Conservation (phyloP, 2,113 vertebrate species). For the Neopipo cinnamomea region DNA sequence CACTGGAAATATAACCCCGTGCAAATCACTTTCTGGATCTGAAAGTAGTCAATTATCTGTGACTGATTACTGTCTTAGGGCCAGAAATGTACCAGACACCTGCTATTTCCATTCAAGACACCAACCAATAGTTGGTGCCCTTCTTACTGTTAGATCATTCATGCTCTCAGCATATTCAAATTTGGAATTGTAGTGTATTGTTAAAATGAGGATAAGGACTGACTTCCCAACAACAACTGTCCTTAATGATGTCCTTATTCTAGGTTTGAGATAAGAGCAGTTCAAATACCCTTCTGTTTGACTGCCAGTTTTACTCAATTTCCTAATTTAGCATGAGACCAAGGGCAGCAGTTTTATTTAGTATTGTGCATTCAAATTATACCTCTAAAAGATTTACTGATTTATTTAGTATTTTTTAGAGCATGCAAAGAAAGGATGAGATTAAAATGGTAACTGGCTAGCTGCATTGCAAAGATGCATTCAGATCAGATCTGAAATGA, state of each 20-base stretch:
- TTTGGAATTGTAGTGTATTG: conserved; percentile 7
- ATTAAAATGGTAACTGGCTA: background rate
- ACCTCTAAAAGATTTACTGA: conserved; percentile 1
- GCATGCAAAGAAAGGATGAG: background rate
- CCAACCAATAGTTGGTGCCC: conserved; percentile 7
- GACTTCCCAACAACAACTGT: conserved; percentile 16
- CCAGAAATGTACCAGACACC: conserved; percentile 36
- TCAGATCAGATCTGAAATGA: conserved; percentile 7
- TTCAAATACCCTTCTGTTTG: conserved; percentile 25
- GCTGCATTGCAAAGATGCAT: background rate
- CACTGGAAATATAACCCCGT: conserved; percentile 30
- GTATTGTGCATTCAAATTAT: background rate
- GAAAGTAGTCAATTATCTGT: conserved; percentile 56
- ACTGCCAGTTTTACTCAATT: conserved; percentile 16
- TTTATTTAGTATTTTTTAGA: conserved; percentile 31
- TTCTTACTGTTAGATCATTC: conserved; percentile 11
- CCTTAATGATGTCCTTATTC: conserved; percentile 16
- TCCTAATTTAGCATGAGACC: background rate
- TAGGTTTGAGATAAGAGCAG: conserved; percentile 41
- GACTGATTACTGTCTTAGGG: conserved; percentile 40
- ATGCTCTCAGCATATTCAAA: conserved; percentile 29
- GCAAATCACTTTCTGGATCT: conserved; percentile 45
- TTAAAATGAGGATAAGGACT: conserved; percentile 44
- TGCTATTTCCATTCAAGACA: conserved; percentile 52
- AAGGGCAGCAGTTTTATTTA: conserved; percentile 4